Base-by-base conservation (phyloP, 64 coral and sea anemone species). In the Dendrophyllia cribrosa region DNA sequence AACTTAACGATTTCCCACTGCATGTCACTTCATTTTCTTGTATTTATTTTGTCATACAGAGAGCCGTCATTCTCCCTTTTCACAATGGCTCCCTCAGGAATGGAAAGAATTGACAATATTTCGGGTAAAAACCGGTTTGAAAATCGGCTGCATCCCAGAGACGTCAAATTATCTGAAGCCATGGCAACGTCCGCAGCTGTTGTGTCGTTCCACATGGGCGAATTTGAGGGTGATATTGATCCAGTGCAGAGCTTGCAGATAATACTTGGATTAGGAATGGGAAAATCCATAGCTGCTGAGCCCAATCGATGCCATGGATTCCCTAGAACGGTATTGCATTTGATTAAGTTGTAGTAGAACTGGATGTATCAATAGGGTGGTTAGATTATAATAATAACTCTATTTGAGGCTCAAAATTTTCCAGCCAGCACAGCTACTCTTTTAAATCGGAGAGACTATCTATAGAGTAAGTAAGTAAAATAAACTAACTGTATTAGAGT, bases 141-240 rank as follows among this genome's bases (percentile, higher is more conserved):
- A 55, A 80, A 76, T 50, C 75, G 84, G 34, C 89, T 90, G n/a
- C 66, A 59, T 16, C 95, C 95, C 16, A 22, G 49, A 49, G 95
- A 96, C 58, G 68, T 96, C 49, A 96, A 96, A 61, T 46, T 96
- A 11, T 90, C 87, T 8, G 80, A 89, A 16, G 95, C 91, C 59
- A 90, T 96, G 95, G 66, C 95, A 23, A 87, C 95, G 24, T 96
- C 95, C 56, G 95, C 95, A 34, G 95, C 95, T 22, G 91, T 66
- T 3, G 15, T 96, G 13, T 93, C 95, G 3, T 90, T 88, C 2
- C 89, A 93, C 74, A 87, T 96, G 84, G 95, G 91, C 6, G 62
- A 56, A 16, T 72, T 66, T 70, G 60, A 93, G 24, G 58, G 45
- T 3, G 58, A 20, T 0, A 71, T 90, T 68, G 66, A 90, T 66